These are phyloP conservation scores for Heliopora coerulea DNA, from an alignment of 92 coral and sea anemone genomes.

Conservation along the genomic window DNA sequence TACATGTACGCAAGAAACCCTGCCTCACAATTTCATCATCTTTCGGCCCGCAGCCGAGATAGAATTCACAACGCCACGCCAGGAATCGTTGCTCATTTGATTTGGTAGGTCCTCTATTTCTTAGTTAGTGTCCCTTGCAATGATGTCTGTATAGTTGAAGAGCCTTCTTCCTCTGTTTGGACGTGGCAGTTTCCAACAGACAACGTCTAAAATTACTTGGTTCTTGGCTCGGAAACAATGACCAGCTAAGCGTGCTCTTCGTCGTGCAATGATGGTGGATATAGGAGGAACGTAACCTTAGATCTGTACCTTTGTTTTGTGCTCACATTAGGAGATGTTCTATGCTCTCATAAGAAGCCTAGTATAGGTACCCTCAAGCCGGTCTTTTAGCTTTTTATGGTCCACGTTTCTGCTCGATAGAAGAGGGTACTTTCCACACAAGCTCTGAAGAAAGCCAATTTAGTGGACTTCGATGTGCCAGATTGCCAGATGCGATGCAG, in stretches of 20 bases:
- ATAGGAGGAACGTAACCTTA: slow-evolving; percentile 8
- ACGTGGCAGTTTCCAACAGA: slow-evolving; percentile 12
- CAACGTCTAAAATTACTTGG: slow-evolving; percentile 10
- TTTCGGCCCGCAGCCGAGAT: no score
- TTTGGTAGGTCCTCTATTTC: not conserved
- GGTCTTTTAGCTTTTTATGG: not conserved
- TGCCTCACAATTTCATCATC: no score
- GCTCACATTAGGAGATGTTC: not conserved
- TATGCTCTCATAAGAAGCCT: not conserved
- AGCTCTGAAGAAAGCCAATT: slow-evolving; percentile 43
- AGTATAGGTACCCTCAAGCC: no score
- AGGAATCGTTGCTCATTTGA: not conserved
- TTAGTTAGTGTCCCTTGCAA: not conserved
- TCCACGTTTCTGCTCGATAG: slow-evolving; percentile 14
- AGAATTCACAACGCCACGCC: no score
- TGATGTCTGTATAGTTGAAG: not conserved
- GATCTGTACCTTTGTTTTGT: slow-evolving; percentile 1
- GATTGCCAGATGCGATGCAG: slow-evolving; percentile 23
- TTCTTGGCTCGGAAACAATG: slow-evolving; percentile 21
- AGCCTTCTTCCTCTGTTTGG: slow-evolving; percentile 22
- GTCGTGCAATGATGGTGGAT: slow-evolving; percentile 7
- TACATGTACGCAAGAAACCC: no score
- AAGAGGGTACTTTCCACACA: slow-evolving; percentile 38
- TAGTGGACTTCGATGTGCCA: slow-evolving; percentile 30
- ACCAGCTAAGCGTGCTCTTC: slow-evolving; percentile 37